Percentiles rank a stretch among this genome's conserved stretches.
Conservation (phyloP, 2,888 invertebrate genomes). For the Punctoribates punctum region DNA sequence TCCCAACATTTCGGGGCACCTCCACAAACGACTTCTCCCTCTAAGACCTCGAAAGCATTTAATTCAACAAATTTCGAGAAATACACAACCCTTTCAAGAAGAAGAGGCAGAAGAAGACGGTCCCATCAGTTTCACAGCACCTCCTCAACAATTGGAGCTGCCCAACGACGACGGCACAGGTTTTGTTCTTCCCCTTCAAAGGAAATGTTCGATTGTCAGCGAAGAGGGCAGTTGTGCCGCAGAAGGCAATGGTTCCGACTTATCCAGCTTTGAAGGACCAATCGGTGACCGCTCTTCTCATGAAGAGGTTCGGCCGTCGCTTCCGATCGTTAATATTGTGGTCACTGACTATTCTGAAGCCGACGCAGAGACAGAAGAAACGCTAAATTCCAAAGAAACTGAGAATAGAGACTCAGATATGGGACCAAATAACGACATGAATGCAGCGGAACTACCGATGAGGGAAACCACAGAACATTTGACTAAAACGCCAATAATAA, state of each 20-base stretch:
- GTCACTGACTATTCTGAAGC: constrained; percentile 43
- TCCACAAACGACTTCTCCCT: constrained; percentile 24
- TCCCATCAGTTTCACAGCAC: background rate
- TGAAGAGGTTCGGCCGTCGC: background rate
- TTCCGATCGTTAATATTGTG: constrained; percentile 42
- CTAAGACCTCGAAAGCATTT: constrained; percentile 27
- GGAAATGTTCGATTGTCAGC: constrained; percentile 49
- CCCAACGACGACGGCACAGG: constrained; percentile 33
- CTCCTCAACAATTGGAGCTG: constrained; percentile 9
- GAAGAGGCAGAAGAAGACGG: constrained; percentile 10
- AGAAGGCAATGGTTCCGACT: constrained; percentile 33
- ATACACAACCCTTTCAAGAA: constrained; percentile 30
- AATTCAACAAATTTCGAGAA: constrained; percentile 37
- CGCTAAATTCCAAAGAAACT: constrained; percentile 17
- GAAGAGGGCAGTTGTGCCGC: constrained; percentile 47
- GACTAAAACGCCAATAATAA: background rate
- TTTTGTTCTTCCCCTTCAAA: constrained; percentile 46
- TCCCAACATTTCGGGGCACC: constrained; percentile 17
- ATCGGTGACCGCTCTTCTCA: background rate
- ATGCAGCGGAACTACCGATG: background rate
- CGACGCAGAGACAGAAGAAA: constrained; percentile 25
- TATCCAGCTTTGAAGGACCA: constrained; percentile 31
- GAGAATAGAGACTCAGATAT: background rate
- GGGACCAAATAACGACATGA: constrained; percentile 12
- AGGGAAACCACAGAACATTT: background rate